Evolutionary conservation across 2,888 invertebrate genomes (phyloP).

Genomic region (Beris morrisii): DNA sequence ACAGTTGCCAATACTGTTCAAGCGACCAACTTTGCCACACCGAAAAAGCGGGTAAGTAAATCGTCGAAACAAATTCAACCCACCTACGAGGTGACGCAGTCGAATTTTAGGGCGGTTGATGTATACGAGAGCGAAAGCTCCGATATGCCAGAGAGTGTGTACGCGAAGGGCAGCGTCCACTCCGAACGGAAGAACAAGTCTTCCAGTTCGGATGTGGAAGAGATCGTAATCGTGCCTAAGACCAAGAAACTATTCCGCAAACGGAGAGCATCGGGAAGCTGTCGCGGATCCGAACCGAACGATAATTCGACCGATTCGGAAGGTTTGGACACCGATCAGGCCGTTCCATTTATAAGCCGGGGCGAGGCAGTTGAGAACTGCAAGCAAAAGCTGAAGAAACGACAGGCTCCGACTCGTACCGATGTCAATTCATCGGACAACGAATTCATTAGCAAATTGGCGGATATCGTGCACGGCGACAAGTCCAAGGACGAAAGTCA

Average conservation of each 20-base stretch:
- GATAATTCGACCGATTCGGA: slow-evolving; percentile 43
- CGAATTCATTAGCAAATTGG: slow-evolving; percentile 46
- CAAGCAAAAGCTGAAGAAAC: slow-evolving; percentile 38
- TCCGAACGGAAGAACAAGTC: slow-evolving; percentile 40
- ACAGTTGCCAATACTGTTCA: not conserved
- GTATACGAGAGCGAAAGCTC: slow-evolving; percentile 64
- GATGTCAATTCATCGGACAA: slow-evolving; percentile 42
- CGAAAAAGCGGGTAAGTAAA: slow-evolving; percentile 21
- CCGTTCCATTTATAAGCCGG: slow-evolving; percentile 47
- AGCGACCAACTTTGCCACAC: slow-evolving; percentile 15
- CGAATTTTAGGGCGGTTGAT: slow-evolving; percentile 58
- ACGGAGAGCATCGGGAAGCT: slow-evolving; percentile 49
- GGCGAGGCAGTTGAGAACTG: slow-evolving; percentile 50
- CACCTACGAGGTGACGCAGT: slow-evolving; percentile 52
- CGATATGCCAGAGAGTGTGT: slow-evolving; percentile 54
- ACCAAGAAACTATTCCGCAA: slow-evolving; percentile 49
- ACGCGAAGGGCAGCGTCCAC: slow-evolving; percentile 45
- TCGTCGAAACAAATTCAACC: not conserved
- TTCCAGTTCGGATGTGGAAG: slow-evolving; percentile 33
- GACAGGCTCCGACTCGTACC: not conserved
- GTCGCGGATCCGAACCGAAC: slow-evolving; percentile 44
- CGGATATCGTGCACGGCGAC: slow-evolving; percentile 43
- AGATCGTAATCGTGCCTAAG: slow-evolving; percentile 41
- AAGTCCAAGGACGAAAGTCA: slow-evolving; percentile 42
- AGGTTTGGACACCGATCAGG: slow-evolving; percentile 41